Evolutionary conservation across 2,797 vertebrate species (phyloP), one percentile per base, ranked within the genome.

Genomic region (Pteronotus mesoamericanus): DNA sequence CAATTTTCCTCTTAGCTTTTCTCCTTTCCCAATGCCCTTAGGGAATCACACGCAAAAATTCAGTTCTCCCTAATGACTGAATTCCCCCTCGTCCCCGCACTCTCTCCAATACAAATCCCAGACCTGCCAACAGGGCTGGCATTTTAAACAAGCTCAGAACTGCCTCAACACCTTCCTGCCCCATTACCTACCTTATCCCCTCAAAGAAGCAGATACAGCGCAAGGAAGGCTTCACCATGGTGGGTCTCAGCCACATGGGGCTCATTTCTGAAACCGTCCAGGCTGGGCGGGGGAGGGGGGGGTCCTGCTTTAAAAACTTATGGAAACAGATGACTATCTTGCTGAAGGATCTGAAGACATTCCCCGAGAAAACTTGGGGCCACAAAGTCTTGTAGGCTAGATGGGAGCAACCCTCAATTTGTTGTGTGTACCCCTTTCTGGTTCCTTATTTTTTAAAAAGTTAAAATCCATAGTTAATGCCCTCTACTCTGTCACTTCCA

Each of bases 1-100:
- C 80, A n/a, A 68, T 86, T 87, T 93, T 78, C 95, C 84, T 78
- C 57, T 48, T 61, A 14, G 86, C n/a, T 72, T 51, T 92, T 91
- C 37, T 34, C 68, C 46, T 55, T 80, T 80, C 66, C 4, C 68
- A 61, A 88, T 32, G 55, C 85, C 44, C 86, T 91, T 9, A 84
- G 53, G 64, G 72, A 80, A 44, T 29, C 55, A 37, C 37, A 71
- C 0, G 7, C 80, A 68, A 88, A 95, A 72, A 61, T 37, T 24
- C 8, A 2, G 0, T 39, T 39, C 22, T 74, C 29, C 29, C 80
- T 68, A 57, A 93, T 68, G 69, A 72, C 61, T 4, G 29, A 93
- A 55, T 3, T 22, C 37, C 29, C 46, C 32, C 72, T 61, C 44
- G 55, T 53, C 66, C 39, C 37, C 32, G 44, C 55, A 21, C 11